These are phyloP conservation scores for Dynastes tityus DNA, from an alignment of 2,888 invertebrate species.

Conservation along the genomic window DNA sequence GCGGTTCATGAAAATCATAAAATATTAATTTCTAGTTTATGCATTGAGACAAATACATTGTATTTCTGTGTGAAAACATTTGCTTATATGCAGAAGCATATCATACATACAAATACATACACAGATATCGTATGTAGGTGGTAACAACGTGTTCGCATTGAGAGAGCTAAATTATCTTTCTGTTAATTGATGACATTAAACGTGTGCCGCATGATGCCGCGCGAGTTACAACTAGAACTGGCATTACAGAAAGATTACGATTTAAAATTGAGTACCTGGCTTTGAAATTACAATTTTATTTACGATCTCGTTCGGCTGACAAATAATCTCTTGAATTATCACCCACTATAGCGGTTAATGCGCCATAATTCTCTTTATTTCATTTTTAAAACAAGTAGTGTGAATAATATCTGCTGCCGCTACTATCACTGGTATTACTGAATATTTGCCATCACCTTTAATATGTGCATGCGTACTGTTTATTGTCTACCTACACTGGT, in stretches of 20 bases:
- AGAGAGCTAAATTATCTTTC: background rate
- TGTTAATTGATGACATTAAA: background rate
- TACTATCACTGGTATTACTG: too few relatives aligned
- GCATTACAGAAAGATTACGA: background rate
- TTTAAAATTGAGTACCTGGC: background rate
- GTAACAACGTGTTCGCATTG: background rate
- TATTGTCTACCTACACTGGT: too few relatives aligned
- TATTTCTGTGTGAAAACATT: conserved; percentile 10
- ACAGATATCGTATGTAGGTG: background rate
- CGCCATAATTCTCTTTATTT: background rate
- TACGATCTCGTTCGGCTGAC: background rate
- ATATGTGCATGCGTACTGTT: background rate
- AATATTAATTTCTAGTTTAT: conserved; percentile 6
- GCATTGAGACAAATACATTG: background rate
- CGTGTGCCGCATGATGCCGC: background rate
- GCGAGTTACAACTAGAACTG: background rate
- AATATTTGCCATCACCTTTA: background rate
- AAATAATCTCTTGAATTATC: background rate
- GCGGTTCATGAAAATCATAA: background rate
- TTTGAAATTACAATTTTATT: conserved; percentile 1
- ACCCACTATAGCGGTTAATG: background rate
- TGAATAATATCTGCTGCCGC: too few relatives aligned
- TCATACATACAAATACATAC: background rate
- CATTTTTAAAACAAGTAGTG: background rate
- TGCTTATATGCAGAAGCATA: background rate